Percentiles rank a stretch among this genome's conserved stretches.
Conservation (phyloP, 2,113 vertebrate genomes). For the Thomomys bottae region DNA sequence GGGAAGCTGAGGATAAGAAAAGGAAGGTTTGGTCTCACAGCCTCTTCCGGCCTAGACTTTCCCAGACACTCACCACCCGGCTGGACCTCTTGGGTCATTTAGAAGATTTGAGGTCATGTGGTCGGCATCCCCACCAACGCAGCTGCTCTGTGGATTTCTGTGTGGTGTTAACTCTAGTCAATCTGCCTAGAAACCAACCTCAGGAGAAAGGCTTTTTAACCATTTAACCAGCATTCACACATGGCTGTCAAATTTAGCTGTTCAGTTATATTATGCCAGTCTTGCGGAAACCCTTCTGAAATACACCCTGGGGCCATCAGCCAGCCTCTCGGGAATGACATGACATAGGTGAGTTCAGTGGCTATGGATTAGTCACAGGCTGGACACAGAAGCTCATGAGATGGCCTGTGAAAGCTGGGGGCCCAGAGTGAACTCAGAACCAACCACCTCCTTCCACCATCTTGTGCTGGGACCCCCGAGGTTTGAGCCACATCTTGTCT, state of each 20-base stretch:
- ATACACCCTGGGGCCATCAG: neutral
- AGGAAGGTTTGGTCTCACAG: neutral
- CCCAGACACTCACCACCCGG: neutral
- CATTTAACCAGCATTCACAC: neutral
- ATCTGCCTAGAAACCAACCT: neutral
- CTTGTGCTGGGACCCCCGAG: neutral
- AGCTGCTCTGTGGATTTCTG: neutral
- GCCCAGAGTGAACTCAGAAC: neutral
- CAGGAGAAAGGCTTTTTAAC: neutral
- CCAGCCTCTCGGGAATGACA: neutral
- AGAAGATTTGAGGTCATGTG: neutral
- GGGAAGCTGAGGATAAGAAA: neutral
- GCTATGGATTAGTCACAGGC: neutral
- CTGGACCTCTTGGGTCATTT: neutral
- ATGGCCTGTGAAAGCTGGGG: neutral
- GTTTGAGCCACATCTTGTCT: neutral
- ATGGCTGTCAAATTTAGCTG: neutral
- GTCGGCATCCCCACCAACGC: neutral
- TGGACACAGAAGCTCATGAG: neutral
- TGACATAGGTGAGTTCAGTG: neutral
- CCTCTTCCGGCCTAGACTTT: neutral
- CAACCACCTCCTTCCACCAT: fast-evolving
- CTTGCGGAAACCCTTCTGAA: neutral
- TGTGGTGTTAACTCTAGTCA: neutral
- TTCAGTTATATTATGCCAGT: neutral